Evolutionary conservation across 2,888 invertebrate species (phyloP), one percentile per base, ranked within the genome.

Genomic region (Drosophila mercatorum): DNA sequence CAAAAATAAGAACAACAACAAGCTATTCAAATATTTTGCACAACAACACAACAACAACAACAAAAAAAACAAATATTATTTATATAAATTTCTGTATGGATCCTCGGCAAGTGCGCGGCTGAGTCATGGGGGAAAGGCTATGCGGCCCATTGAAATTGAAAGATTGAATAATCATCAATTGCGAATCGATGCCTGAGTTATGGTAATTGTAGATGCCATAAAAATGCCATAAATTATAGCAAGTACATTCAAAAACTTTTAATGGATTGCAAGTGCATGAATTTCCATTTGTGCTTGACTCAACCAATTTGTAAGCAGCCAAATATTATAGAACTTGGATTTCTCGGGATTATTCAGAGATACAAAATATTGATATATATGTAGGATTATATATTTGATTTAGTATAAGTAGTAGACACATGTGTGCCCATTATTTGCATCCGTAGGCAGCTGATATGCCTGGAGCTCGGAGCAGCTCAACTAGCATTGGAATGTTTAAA

Each of bases 71-170:
- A 22, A 14, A 36, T 46, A 36, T 22, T 14, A 14, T 57, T 14
- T 34, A 17, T 58, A 40, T 14, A 28, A 22, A 26, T 63, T 46
- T 51, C 28, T 58, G 49, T 34, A 58, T 22, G 31, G 26, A 43
- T 51, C 28, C 34, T 51, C 53, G 38, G 49, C 47, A n/a, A 22
- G 36, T 31, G 22, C 22, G 52, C 52, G 44, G 2, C 75, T 83
- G 83, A 83, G 66, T 83, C 83, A 85, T 85, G 83, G 51, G 80
- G 68, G 69, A 72, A 78, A 61, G 41, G 75, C 75, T 65, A 58
- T 59, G 72, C 66, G 65, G 68, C 72, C 7, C 51, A 51, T 51
- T 51, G 51, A 41, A 70, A 72, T 63, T 78, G 66, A 57, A 59
- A 69, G 55, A 77, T 72, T 79, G 72, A 78, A 61, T 74, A 72